A percentile compares a stretch with the other conserved stretches of the same genome.
phyloP scores from a whole-genome alignment of 2,113 vertebrate species.

The Rhea pennata region DNA sequence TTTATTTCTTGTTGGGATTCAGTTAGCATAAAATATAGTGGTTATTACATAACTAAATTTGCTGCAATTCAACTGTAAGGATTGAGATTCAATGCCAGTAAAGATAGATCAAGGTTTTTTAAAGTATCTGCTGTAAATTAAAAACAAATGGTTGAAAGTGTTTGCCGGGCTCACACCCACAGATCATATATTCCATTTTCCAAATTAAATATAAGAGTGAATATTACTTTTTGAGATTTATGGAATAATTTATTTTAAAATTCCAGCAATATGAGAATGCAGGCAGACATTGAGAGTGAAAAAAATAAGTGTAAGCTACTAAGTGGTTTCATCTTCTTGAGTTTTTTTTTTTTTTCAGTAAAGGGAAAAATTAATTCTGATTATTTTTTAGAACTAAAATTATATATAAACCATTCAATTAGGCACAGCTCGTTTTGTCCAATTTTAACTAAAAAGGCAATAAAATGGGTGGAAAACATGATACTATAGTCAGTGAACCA shows the following conservation, averaged over 20 bases:
- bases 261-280: constrained; percentile 64
- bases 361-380: constrained; percentile 54
- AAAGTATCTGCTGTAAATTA: constrained; percentile 64
- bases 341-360: neutral
- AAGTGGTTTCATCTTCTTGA: constrained; percentile 57
- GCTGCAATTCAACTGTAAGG: constrained; percentile 60
- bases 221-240: constrained; percentile 78
- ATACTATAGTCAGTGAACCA: constrained; percentile 1
- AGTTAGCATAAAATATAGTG: constrained; percentile 27
- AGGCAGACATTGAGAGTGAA: constrained; percentile 50
- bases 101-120: constrained; percentile 53
- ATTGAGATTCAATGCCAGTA: constrained; percentile 22
- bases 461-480: constrained; percentile 64
- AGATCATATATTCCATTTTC: constrained; percentile 75
- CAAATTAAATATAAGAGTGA: constrained; percentile 76
- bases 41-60: constrained; percentile 54
- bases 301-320: constrained; percentile 63
- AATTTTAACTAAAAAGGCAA: constrained; percentile 42
- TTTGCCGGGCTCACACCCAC: constrained; percentile 69
- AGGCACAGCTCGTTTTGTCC: constrained; percentile 33
- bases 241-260: constrained; percentile 71
- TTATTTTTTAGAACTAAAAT: constrained; percentile 55
- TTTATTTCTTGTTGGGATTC: constrained; percentile 20
- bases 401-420: constrained; percentile 45
- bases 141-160: constrained; percentile 68